These are phyloP conservation scores for Coracias cyanogaster DNA, from an alignment of 2,797 vertebrate genomes.

Conservation along the genomic window DNA sequence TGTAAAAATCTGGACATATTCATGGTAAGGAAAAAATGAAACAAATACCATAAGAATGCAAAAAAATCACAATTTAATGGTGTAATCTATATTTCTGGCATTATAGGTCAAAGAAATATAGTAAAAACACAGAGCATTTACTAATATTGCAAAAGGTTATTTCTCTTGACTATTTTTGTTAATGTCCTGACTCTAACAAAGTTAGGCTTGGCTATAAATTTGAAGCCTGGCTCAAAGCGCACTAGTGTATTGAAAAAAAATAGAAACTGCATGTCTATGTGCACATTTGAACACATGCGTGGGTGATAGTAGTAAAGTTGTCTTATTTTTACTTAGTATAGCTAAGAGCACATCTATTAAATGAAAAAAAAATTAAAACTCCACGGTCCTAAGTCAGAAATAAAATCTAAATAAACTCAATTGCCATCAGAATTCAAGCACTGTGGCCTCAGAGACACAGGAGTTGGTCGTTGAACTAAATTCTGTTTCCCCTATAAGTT, in stretches of 20 bases:
- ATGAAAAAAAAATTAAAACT: background rate
- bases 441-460: background rate
- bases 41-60: constrained; percentile 39
- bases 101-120: constrained; percentile 71
- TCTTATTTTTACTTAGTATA: constrained; percentile 20
- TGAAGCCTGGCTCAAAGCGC: constrained; percentile 43
- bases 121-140: constrained; percentile 64
- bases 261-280: background rate
- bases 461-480: background rate
- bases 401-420: background rate
- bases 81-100: constrained; percentile 68
- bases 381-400: background rate
- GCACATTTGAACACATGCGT: fast-evolving
- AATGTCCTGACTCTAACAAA: constrained; percentile 54
- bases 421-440: background rate
- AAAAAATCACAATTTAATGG: constrained; percentile 61
- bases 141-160: constrained; percentile 74
- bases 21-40: constrained; percentile 23
- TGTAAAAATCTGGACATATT: constrained; percentile 71
- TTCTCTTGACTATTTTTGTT: constrained; percentile 31
- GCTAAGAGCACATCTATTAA: background rate
- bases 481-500: constrained; percentile 1
- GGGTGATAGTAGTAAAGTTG: background rate
- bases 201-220: constrained; percentile 55
- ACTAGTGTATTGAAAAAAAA: constrained; percentile 11